Base-by-base conservation (phyloP, 2,888 invertebrate species). In the Flexamia atlantica region DNA sequence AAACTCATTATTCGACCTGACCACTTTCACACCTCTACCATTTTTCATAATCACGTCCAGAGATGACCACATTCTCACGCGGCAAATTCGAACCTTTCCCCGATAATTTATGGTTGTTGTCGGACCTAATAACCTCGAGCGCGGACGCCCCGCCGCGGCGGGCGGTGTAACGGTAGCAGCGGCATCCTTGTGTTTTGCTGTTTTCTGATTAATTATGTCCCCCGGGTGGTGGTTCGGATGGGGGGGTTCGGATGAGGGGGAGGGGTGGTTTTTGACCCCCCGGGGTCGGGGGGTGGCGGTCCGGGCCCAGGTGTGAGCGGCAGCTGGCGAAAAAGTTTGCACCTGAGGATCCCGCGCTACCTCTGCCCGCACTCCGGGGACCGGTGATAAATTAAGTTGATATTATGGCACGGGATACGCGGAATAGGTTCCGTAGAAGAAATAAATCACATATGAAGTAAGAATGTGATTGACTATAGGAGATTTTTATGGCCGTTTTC, bases 141-240 rank as follows among this genome's bases (percentile, higher is more conserved):
- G 46, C 17, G 40, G 5, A 2, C 17, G 74, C 3, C 5, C 4
- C 2, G 53, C 53, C 53, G 20, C 53, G 53, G 5, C 23, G 53
- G 14, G 46, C 36, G 5, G 46, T 4, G 2, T 53, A 53, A 53
- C 53, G 53, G 53, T 53, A 53, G 53, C 53, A 5, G 53, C 53
- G 53, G 53, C 53, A 53, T 53, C 53, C 23, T 23, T 53, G 53
- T 53, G 53, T 53, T 53, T 53, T 53, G 53, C 53, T 53, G 53
- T 23, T 53, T 53, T 23, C 53, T 53, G 53, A 53, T 53, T 53
- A 53, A 53, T 53, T 53, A 53, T 53, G 53, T 53, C 4, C 53
- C 9, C 4, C 12, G 50, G 50, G 50, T n/a, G 14, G n/a, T 9
- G 9, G 9, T 17, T 17, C 4, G 12, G 50, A 17, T 9, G 50